These are phyloP conservation scores for Cephus runcator DNA, from an alignment of 2,888 invertebrate species.

Conservation along the genomic window DNA sequence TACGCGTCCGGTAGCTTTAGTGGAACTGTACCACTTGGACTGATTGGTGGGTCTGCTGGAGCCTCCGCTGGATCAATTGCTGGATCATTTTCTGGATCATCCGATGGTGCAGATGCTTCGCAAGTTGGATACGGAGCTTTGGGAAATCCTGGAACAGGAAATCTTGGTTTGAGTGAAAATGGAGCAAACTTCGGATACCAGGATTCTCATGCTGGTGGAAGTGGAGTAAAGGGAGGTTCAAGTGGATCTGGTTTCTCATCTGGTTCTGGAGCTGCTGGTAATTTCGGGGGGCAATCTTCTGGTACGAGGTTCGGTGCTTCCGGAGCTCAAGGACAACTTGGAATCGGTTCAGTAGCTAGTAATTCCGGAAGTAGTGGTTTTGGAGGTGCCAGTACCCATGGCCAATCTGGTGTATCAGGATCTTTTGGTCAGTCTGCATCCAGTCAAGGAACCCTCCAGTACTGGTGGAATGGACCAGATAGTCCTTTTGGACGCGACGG, in stretches of 20 bases:
- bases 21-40: conserved; percentile 23
- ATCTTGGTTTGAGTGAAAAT: conserved; percentile 14
- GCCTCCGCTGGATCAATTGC: neutral
- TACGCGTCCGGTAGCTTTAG: conserved; percentile 28
- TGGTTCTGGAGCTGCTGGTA: neutral
- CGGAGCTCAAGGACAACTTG: conserved; percentile 1
- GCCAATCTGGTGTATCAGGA: conserved; percentile 15
- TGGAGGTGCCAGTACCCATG: conserved; percentile 4
- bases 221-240: neutral
- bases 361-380: neutral
- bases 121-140: conserved; percentile 20
- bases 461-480: conserved; percentile 31
- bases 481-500: conserved; percentile 30
- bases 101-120: neutral
- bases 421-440: conserved; percentile 13
- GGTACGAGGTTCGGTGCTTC: neutral
- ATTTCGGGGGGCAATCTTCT: neutral
- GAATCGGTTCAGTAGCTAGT: neutral
- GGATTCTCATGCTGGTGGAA: neutral
- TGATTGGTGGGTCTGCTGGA: conserved; percentile 11
- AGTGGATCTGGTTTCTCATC: neutral
- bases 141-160: conserved; percentile 27
- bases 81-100: neutral
- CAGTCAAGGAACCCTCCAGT: conserved; percentile 4
- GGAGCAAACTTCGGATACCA: conserved; percentile 1